A percentile compares a stretch with the other conserved stretches of the same genome.
Conservation (phyloP, 30 jellyfish, hydroid and myxozoan genomes). For the Turritopsis rubra region DNA sequence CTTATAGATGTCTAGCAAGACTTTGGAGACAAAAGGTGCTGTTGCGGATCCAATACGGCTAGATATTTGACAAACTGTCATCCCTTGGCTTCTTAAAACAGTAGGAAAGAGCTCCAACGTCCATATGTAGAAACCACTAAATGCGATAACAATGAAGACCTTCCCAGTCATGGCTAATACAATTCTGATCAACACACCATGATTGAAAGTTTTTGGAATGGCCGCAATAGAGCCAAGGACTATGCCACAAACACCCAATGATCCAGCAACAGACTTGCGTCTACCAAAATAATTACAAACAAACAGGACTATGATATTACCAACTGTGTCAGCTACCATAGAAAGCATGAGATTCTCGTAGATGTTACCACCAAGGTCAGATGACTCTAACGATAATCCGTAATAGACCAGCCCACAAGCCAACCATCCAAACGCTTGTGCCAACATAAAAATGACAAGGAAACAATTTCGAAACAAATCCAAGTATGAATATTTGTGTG, state of each 20-base stretch:
- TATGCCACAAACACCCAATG: neutral
- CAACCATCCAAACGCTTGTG: constrained; percentile 7
- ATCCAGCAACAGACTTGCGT: neutral
- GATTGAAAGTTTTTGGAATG: neutral
- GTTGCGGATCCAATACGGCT: constrained; percentile 16
- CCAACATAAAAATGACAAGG: neutral
- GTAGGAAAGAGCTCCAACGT: constrained; percentile 11
- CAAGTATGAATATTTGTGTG: neutral
- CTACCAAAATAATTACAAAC: constrained; percentile 12
- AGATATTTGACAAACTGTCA: constrained; percentile 11
- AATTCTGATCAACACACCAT: neutral
- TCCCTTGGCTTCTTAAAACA: constrained; percentile 10
- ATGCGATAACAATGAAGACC: neutral
- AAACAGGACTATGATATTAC: neutral
- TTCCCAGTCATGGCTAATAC: constrained; percentile 3
- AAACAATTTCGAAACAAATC: neutral
- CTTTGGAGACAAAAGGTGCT: constrained; percentile 2
- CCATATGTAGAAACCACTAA: constrained; percentile 8
- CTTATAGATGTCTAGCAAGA: neutral
- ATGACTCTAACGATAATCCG: constrained; percentile 11
- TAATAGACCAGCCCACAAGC: constrained; percentile 13
- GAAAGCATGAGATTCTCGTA: constrained; percentile 9
- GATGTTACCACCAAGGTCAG: constrained; percentile 20
- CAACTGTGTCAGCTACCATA: constrained; percentile 15
- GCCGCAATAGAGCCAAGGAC: neutral